Evolutionary conservation across 2,113 vertebrate species (phyloP).

Genomic region (Rafetus swinhoei): DNA sequence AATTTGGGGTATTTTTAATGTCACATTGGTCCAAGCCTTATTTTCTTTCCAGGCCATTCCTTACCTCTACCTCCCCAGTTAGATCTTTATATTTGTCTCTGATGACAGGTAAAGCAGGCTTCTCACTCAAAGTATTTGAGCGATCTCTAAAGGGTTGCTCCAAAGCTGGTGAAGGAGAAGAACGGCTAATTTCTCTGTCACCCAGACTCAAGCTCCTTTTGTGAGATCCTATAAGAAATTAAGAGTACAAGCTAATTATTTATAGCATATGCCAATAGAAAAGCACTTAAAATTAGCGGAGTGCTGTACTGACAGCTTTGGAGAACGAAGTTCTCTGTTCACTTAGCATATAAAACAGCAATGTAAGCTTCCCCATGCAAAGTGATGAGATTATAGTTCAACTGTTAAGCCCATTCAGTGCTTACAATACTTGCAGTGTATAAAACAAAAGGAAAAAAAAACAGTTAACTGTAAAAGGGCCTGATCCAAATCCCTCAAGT

Average conservation of each 20-base stretch:
- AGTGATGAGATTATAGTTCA: neutral
- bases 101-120: conserved; percentile 92
- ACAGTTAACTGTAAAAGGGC: neutral
- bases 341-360: neutral
- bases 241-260: neutral
- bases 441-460: neutral
- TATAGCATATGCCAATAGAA: neutral
- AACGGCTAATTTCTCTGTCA: conserved; percentile 92
- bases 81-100: conserved; percentile 99
- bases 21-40: neutral
- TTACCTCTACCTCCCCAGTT: conserved; percentile 97
- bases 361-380: neutral
- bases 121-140: conserved; percentile 94
- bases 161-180: conserved; percentile 82
- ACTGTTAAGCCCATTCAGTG: neutral
- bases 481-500: neutral
- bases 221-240: conserved; percentile 86
- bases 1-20: neutral
- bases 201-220: conserved; percentile 97
- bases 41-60: neutral
- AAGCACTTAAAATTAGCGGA: neutral
- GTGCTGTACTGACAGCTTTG: neutral
- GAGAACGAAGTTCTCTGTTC: conserved; percentile 1
- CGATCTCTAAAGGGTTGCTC: conserved; percentile 94
- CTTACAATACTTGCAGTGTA: neutral